Percentiles rank a stretch among this genome's conserved stretches.
Evolutionary conservation across 2,797 vertebrate species (phyloP).

Genomic region (Mico argentatus): DNA sequence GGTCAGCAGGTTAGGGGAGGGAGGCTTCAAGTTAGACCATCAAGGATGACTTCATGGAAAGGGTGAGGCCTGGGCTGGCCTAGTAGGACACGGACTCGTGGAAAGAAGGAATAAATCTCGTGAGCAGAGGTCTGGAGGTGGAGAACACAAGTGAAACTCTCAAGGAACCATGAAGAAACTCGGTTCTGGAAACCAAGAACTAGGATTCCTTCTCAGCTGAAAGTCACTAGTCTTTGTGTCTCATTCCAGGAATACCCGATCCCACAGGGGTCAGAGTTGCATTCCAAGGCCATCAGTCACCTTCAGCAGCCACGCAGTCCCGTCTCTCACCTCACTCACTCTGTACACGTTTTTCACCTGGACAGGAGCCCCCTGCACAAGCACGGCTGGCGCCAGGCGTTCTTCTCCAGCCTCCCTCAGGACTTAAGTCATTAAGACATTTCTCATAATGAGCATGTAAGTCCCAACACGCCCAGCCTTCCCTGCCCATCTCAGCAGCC

Average conservation of each 20-base stretch:
- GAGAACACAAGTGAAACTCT: background rate
- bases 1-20: background rate
- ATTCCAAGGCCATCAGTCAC: slow-evolving; percentile 45
- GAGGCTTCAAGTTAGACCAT: background rate
- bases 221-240: slow-evolving; percentile 46
- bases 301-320: background rate
- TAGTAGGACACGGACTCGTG: background rate
- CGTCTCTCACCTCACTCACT: background rate
- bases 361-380: slow-evolving; percentile 1
- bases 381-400: slow-evolving; percentile 47
- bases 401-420: slow-evolving; percentile 42
- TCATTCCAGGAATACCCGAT: slow-evolving; percentile 21
- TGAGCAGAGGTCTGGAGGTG: background rate
- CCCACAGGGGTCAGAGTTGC: slow-evolving; percentile 10
- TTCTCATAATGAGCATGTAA: slow-evolving; percentile 27
- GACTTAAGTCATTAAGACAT: slow-evolving; percentile 55
- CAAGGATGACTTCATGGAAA: background rate
- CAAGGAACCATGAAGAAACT: background rate
- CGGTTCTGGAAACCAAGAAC: background rate
- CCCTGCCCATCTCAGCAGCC: background rate
- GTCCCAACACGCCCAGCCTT: slow-evolving; percentile 6
- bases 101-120: background rate
- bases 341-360: slow-evolving; percentile 41
- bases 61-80: background rate
- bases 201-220: slow-evolving; percentile 47